Evolutionary conservation across 2,113 vertebrate species (phyloP).

Genomic region (Corythornis cristatus): DNA sequence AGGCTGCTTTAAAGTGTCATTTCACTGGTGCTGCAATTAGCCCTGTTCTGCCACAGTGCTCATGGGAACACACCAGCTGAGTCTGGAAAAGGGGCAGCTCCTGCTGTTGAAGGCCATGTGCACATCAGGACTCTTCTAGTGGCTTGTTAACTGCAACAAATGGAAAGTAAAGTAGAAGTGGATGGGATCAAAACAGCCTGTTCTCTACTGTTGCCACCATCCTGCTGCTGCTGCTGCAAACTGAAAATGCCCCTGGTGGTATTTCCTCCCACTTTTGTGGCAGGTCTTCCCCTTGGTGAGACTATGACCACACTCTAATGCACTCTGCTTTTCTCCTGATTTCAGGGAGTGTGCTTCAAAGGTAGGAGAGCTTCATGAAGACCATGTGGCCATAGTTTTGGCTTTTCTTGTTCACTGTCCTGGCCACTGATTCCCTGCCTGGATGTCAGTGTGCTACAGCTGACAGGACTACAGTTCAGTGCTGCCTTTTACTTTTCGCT

Average conservation of each 20-base stretch:
- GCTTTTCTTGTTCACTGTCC: neutral
- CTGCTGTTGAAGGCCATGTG: neutral
- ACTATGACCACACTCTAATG: fast-evolving
- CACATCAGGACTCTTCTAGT: neutral
- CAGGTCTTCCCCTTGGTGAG: neutral
- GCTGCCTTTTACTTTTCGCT: neutral
- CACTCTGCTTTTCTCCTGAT: neutral
- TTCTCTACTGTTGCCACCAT: neutral
- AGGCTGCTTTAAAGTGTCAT: neutral
- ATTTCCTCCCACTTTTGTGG: neutral
- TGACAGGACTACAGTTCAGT: neutral
- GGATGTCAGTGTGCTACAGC: neutral
- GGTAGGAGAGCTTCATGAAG: neutral
- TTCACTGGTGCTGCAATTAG: neutral
- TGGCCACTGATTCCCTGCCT: neutral
- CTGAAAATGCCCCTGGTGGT: neutral
- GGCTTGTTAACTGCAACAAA: neutral
- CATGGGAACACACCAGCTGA: neutral
- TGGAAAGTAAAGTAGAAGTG: neutral
- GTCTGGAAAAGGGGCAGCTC: neutral
- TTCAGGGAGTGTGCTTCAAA: neutral
- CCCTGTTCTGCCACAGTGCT: neutral
- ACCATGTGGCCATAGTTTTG: neutral
- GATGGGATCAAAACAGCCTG: neutral
- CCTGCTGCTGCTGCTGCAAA: neutral